Evolutionary conservation across 64 coral and sea anemone species (phyloP).

Genomic region (Porites australiensis): DNA sequence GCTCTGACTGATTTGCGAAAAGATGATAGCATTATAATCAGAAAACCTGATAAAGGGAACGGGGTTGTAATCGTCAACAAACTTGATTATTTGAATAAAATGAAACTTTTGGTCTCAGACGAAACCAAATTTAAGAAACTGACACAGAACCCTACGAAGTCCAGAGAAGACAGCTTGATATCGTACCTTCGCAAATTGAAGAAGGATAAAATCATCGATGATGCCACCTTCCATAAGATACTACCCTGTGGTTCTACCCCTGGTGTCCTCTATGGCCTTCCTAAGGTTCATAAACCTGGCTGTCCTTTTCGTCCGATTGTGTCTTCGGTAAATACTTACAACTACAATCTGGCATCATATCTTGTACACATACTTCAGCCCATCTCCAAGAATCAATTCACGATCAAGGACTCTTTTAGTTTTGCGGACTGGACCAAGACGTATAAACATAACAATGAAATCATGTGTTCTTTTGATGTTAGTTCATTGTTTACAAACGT

Average conservation of each 20-base stretch:
- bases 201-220: slow-evolving; percentile 23
- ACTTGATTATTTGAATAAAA: slow-evolving; percentile 24
- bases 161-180: not conserved
- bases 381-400: slow-evolving; percentile 31
- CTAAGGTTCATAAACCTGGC: too few relatives aligned
- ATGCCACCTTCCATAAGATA: slow-evolving; percentile 24
- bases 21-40: not conserved
- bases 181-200: not conserved
- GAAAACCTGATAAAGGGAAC: slow-evolving; percentile 17
- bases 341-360: slow-evolving; percentile 8
- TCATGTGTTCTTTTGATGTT: slow-evolving; percentile 37
- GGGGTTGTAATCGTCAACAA: slow-evolving; percentile 34
- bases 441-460: slow-evolving; percentile 35
- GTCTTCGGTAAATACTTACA: slow-evolving; percentile 3
- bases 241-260: slow-evolving; percentile 15
- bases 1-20: slow-evolving; percentile 34
- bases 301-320: slow-evolving; percentile 12
- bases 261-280: slow-evolving; percentile 40
- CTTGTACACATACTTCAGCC: slow-evolving; percentile 13
- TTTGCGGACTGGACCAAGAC: slow-evolving; percentile 36
- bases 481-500: slow-evolving; percentile 17
- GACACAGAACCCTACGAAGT: not conserved
- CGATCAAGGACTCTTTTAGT: slow-evolving; percentile 49
- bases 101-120: not conserved
- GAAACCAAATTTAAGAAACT: not conserved